A percentile compares a stretch with the other conserved stretches of the same genome.
These are phyloP conservation scores for Hippocampus mohnikei DNA, from an alignment of 2,113 vertebrate species.

Conservation along the genomic window DNA sequence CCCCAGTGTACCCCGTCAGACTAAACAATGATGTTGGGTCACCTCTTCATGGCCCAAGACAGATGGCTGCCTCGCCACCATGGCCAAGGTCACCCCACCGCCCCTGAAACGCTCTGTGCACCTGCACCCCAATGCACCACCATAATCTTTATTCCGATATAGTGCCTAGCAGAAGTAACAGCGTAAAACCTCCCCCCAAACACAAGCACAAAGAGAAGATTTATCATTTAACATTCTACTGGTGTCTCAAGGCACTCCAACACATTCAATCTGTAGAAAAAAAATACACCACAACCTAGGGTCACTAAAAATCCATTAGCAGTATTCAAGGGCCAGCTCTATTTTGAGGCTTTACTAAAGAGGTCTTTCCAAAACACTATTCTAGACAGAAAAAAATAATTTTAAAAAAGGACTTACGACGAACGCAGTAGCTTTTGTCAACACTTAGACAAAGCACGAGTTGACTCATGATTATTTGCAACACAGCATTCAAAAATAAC, in stretches of 20 bases:
- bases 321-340: not conserved
- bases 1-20: conserved; percentile 57
- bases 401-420: not conserved
- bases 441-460: not conserved
- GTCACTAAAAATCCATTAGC: not conserved
- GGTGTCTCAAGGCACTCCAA: conserved; percentile 19
- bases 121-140: conserved; percentile 59
- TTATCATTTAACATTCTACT: conserved; percentile 37
- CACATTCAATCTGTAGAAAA: conserved; percentile 1
- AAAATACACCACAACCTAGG: conserved; percentile 1
- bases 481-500: not conserved
- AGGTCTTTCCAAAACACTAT: not conserved
- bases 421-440: not conserved
- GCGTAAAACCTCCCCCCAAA: conserved; percentile 10
- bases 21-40: conserved; percentile 70
- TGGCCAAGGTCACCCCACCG: conserved; percentile 72
- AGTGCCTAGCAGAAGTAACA: conserved; percentile 19
- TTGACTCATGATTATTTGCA: not conserved
- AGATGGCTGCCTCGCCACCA: conserved; percentile 70
- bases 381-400: no score
- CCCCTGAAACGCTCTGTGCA: conserved; percentile 25
- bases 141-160: conserved; percentile 53
- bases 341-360: conserved; percentile 7
- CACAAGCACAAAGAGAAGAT: conserved; percentile 22
- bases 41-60: conserved; percentile 61